Evolutionary conservation across 2,888 invertebrate genomes (phyloP).

Genomic region (Rhogogaster chlorosoma): DNA sequence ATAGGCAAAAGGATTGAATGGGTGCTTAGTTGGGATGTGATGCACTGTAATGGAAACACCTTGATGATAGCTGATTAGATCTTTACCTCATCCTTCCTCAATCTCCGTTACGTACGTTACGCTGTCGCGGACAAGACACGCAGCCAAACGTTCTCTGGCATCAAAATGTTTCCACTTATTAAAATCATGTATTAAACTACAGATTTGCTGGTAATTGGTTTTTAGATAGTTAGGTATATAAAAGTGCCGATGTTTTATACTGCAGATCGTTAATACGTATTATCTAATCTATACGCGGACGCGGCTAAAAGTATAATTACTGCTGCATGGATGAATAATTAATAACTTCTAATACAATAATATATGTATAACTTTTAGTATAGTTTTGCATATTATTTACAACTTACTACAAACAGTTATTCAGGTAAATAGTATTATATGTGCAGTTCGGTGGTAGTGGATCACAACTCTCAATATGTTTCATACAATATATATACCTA

Average conservation of each 20-base stretch:
- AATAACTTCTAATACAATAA: conserved; percentile 27
- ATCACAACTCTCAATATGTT: conserved; percentile 35
- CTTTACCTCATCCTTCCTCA: conserved; percentile 47
- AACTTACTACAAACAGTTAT: conserved; percentile 42
- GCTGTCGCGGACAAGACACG: conserved; percentile 50
- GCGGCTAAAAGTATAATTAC: conserved; percentile 10
- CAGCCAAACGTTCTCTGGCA: conserved; percentile 61
- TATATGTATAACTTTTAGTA: conserved; percentile 45
- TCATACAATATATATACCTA: not conserved
- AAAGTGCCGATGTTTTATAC: conserved; percentile 28
- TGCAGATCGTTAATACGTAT: conserved; percentile 25
- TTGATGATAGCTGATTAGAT: conserved; percentile 74
- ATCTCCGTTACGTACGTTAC: conserved; percentile 40
- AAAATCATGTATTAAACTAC: conserved; percentile 50
- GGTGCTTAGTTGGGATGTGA: conserved; percentile 53
- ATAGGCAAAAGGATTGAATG: conserved; percentile 20
- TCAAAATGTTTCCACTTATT: conserved; percentile 78
- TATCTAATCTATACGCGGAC: conserved; percentile 10
- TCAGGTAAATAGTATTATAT: conserved; percentile 14
- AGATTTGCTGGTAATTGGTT: conserved; percentile 17
- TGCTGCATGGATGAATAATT: conserved; percentile 24
- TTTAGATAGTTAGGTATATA: conserved; percentile 18
- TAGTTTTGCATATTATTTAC: conserved; percentile 45
- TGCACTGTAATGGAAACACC: conserved; percentile 78
- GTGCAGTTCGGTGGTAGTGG: conserved; percentile 43